Evolutionary conservation across 2,888 invertebrate genomes (phyloP).

Genomic region (Hypselothyrea guttata): DNA sequence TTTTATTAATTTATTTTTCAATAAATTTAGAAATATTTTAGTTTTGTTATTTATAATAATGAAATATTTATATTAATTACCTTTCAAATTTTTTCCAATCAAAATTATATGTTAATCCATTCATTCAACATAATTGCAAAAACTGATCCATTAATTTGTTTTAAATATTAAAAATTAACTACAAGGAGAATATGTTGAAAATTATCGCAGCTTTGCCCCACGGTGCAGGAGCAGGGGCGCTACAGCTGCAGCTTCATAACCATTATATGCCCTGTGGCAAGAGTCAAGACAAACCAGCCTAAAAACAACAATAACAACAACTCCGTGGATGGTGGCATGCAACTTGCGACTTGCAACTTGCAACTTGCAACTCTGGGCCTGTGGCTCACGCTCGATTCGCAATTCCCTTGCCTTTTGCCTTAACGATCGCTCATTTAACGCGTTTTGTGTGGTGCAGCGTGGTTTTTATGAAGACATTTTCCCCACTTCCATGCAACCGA

Average conservation of each 20-base stretch:
- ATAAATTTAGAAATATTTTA: too few species aligned
- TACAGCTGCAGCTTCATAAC: neutral
- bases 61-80: too few species aligned
- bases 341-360: neutral
- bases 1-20: too few species aligned
- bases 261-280: slow-evolving; percentile 17
- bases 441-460: slow-evolving; percentile 55
- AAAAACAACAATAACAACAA: slow-evolving; percentile 10
- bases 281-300: slow-evolving; percentile 24
- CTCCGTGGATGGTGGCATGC: neutral
- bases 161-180: neutral
- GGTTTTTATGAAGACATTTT: slow-evolving; percentile 73
- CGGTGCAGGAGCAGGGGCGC: slow-evolving; percentile 17
- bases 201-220: slow-evolving; percentile 2
- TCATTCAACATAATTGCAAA: too few species aligned
- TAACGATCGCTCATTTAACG: slow-evolving; percentile 77
- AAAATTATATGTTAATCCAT: too few species aligned
- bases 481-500: slow-evolving; percentile 57
- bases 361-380: neutral
- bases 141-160: too few species aligned
- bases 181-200: too few species aligned
- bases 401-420: slow-evolving; percentile 40
- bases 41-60: too few species aligned
- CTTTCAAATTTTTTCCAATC: too few species aligned
- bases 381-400: slow-evolving; percentile 44